Evolutionary conservation across 2,888 invertebrate genomes (phyloP), one percentile per base, ranked within the genome.

Genomic region (Stramonita haemastoma): DNA sequence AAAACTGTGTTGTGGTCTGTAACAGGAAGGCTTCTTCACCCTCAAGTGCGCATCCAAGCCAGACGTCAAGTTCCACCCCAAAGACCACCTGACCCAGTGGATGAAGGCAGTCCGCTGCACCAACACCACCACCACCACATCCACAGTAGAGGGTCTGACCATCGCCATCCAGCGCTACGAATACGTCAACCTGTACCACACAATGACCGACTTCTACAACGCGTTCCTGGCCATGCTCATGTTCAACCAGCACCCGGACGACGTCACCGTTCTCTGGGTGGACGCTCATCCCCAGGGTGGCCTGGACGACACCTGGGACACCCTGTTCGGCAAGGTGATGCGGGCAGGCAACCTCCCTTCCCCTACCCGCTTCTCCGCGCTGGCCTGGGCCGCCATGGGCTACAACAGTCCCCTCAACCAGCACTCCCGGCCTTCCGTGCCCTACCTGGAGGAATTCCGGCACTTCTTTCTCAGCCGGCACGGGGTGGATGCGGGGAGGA

Each of bases 211-310:
- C 90, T 93, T 93, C 89, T 95, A 93, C 91, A 94, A 94, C 89
- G 94, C 94, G 2, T 95, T 93, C 87, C 91, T 95, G 13, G 91
- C 94, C 89, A 91, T 93, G 84, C 91, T 92, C 29, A 90, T 93
- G 15, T 94, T 94, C 60, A 88, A 92, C 70, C 85, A 92, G 22
- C 86, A 91, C 19, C 93, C 93, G 5, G 90, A 92, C n/a, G 89
- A 93, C 19, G 91, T 94, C 0, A 94, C 93, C 32, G 93, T 96
- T 26, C 90, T 96, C 32, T 92, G 94, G 86, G 91, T 95, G 26
- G 96, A 96, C 90, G 94, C 94, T 6, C 96, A 96, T 90, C 96
- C 96, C 0, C 81, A 90, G 26, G 95, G 95, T 8, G 92, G 91
- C 0, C 92, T 96, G 29, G 96, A 96, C 89, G 56, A 87, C 0